Evolutionary conservation across 2,797 vertebrate genomes (phyloP), one percentile per base, ranked within the genome.

Genomic region (Bovichtus diacanthus): DNA sequence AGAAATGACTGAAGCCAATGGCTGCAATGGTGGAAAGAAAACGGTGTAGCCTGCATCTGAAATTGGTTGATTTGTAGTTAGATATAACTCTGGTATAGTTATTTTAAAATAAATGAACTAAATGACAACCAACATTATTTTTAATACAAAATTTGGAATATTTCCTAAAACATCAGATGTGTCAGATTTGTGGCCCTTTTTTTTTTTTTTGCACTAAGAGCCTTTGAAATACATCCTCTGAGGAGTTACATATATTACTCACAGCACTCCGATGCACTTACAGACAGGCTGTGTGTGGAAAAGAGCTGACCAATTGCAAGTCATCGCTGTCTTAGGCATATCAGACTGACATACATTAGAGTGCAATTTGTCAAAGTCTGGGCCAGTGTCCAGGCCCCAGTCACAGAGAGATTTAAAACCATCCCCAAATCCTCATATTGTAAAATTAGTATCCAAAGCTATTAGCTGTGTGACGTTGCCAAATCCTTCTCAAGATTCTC

Each of bases 391-490:
- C 81, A 87, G 63, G 18, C 21, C 21, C 5, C 41, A 74, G 72
- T 53, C 31, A 2, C 47, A 47, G 79, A 78, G 86, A 74, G 56
- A 87, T 81, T 86, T 84, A 83, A 88, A 84, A 78, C 70, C 7
- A 0, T 70, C 41, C 64, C 77, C 63, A 78, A 86, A 90, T 84
- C n/a, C n/a, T n/a, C n/a, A n/a, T 72, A 80, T 80, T 81, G 70
- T 72, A 62, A 87, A 85, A 82, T 87, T 82, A 82, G 67, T 16
- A 74, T 73, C 61, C 25, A 53, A 55, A 49, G 51, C 79, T 76
- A 85, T 87, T 78, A 87, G 76, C 59, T 0, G 3, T 2, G 27
- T 56, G 34, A 39, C n/a, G 36, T 50, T 80, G 73, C 80, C 73
- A 87, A 76, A 74, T 54, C 31, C 34, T 19, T 60, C 36, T 10